A percentile compares a stretch with the other conserved stretches of the same genome.
Conservation (phyloP, 2,888 invertebrate genomes). For the Orchestes rusci region DNA sequence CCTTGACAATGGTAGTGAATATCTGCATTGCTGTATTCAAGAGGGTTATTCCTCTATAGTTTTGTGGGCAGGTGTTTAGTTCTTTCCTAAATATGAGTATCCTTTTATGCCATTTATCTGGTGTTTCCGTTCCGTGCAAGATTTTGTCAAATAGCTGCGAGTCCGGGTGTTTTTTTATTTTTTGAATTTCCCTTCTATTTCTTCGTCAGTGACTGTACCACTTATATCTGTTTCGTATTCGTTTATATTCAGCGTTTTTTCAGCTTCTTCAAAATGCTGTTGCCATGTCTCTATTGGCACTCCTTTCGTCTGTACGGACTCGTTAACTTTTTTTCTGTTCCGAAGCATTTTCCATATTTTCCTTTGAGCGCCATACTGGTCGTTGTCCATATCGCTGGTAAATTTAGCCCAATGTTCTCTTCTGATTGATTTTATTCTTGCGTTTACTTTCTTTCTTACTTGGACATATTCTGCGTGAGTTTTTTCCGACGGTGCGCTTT, state of each 20-base stretch:
- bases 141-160: constrained; percentile 2
- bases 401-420: too few species aligned
- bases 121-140: constrained; percentile 3
- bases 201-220: neutral
- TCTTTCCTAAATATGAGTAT: constrained; percentile 7
- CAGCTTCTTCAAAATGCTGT: neutral
- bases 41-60: constrained; percentile 8
- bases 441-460: too few species aligned
- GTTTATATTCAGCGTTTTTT: neutral
- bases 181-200: neutral
- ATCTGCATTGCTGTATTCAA: constrained; percentile 4
- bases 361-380: too few species aligned
- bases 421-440: too few species aligned
- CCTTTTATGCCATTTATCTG: constrained; percentile 3
- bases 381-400: too few species aligned
- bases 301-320: neutral
- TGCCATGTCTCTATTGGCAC: neutral
- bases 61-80: constrained; percentile 7
- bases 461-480: too few species aligned
- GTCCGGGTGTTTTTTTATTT: neutral
- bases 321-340: neutral
- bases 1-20: constrained; percentile 9
- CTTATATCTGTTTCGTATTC: neutral
- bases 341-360: neutral
- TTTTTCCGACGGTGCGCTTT: too few species aligned